A percentile compares a stretch with the other conserved stretches of the same genome.
phyloP scores from a whole-genome alignment of 2,797 vertebrate genomes.

The Clarias pachynema region DNA sequence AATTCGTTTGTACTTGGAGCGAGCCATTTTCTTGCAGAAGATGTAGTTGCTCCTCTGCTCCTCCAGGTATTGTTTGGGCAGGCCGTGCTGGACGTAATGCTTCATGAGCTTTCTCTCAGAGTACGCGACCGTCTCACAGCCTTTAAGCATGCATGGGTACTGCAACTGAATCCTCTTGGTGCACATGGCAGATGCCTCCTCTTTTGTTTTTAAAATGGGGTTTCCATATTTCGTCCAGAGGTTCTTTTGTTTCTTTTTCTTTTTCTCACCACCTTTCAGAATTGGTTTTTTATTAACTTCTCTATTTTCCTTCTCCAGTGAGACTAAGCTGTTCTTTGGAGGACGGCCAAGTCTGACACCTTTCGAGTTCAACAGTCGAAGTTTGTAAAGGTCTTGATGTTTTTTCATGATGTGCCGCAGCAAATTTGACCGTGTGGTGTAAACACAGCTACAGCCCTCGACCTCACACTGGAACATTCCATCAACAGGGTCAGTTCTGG shows the following conservation, averaged over 20 bases:
- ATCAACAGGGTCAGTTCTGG: slow-evolving; percentile 73
- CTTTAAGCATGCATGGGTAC: slow-evolving; percentile 97
- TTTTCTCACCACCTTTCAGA: slow-evolving; percentile 70
- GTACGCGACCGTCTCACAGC: slow-evolving; percentile 88
- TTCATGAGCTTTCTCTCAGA: slow-evolving; percentile 91
- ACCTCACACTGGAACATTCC: slow-evolving; percentile 88
- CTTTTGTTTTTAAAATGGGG: slow-evolving; percentile 88
- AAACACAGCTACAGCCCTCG: slow-evolving; percentile 91
- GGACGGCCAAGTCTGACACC: slow-evolving; percentile 74
- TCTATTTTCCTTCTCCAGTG: slow-evolving; percentile 82
- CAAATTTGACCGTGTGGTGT: slow-evolving; percentile 93
- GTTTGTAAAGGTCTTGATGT: slow-evolving; percentile 89
- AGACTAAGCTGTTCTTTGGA: slow-evolving; percentile 73
- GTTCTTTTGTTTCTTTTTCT: slow-evolving; percentile 61
- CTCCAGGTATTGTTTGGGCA: slow-evolving; percentile 90
- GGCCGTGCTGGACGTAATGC: slow-evolving; percentile 93
- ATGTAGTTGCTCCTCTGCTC: slow-evolving; percentile 90
- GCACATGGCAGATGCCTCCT: slow-evolving; percentile 88
- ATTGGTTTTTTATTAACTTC: slow-evolving; percentile 78
- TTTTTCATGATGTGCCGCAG: slow-evolving; percentile 93
- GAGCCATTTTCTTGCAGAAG: slow-evolving; percentile 84
- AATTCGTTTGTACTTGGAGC: slow-evolving; percentile 73
- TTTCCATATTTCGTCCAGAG: slow-evolving; percentile 84
- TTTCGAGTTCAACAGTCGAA: slow-evolving; percentile 83
- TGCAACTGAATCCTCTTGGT: slow-evolving; percentile 85